Evolutionary conservation across 2,797 vertebrate species (phyloP).

Genomic region (Argyrosomus regius): DNA sequence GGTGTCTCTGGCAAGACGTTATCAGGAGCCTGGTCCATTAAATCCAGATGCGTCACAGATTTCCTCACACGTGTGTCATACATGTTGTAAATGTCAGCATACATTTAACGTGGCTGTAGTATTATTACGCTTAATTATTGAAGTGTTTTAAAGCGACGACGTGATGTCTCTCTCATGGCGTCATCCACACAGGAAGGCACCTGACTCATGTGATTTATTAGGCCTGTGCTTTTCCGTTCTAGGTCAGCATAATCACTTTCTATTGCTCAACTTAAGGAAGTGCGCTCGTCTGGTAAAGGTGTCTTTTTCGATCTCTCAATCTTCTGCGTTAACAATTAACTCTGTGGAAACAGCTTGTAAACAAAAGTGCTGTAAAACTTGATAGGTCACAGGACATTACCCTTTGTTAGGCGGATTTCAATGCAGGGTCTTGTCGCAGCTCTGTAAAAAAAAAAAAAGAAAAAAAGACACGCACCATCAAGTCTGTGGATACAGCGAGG

Average conservation of each 20-base stretch:
- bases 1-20: conserved; percentile 20
- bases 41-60: conserved; percentile 39
- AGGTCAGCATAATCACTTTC: conserved; percentile 53
- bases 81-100: conserved; percentile 32
- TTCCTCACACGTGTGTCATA: conserved; percentile 39
- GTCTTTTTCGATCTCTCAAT: conserved; percentile 53
- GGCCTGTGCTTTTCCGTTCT: conserved; percentile 30
- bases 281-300: conserved; percentile 36
- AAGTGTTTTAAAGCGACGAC: conserved; percentile 25
- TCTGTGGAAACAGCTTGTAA: conserved; percentile 76
- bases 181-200: conserved; percentile 31
- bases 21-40: conserved; percentile 8
- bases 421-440: conserved; percentile 46
- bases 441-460: conserved; percentile 55
- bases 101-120: conserved; percentile 9
- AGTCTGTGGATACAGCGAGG: conserved; percentile 48
- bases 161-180: conserved; percentile 30
- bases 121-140: conserved; percentile 16
- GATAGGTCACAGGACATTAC: conserved; percentile 81
- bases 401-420: conserved; percentile 71
- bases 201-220: conserved; percentile 46
- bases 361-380: conserved; percentile 76
- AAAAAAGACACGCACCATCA: conserved; percentile 65
- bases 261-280: conserved; percentile 63
- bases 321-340: conserved; percentile 81